These are phyloP conservation scores for Micropoecilia bifurca DNA, from an alignment of 2,797 vertebrate species.

Conservation along the genomic window DNA sequence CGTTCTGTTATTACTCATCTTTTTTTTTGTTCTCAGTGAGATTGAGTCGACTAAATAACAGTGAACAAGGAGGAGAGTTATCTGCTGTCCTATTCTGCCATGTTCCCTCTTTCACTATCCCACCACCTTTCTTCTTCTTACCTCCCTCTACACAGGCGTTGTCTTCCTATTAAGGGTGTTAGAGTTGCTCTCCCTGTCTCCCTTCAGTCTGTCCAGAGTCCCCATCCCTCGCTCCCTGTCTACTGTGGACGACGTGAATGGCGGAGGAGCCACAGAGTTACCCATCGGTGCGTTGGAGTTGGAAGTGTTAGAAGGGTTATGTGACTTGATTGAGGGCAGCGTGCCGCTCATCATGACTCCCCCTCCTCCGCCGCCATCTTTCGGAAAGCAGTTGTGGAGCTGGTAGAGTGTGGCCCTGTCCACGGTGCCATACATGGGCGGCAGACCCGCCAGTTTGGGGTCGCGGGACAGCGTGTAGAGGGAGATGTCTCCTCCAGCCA, in stretches of 20 bases:
- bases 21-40: constrained; percentile 62
- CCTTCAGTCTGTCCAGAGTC: constrained; percentile 85
- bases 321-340: constrained; percentile 85
- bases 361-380: constrained; percentile 81
- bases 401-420: constrained; percentile 89
- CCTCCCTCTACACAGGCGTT: constrained; percentile 82
- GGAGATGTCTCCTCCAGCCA: constrained; percentile 89
- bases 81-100: constrained; percentile 35
- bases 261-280: constrained; percentile 84
- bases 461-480: constrained; percentile 85
- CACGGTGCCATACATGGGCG: constrained; percentile 81
- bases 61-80: constrained; percentile 71
- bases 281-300: constrained; percentile 82
- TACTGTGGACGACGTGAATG: constrained; percentile 83
- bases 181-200: constrained; percentile 88
- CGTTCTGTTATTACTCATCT: constrained; percentile 76
- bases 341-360: constrained; percentile 85
- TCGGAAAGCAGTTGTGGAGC: constrained; percentile 94
- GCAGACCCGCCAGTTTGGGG: constrained; percentile 79
- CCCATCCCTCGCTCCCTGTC: constrained; percentile 85
- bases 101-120: constrained; percentile 22
- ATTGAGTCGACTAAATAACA: constrained; percentile 68
- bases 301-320: constrained; percentile 86
- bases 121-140: constrained; percentile 28
- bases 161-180: constrained; percentile 95